Evolutionary conservation across 2,797 vertebrate species (phyloP).

Genomic region (Pygocentrus nattereri): DNA sequence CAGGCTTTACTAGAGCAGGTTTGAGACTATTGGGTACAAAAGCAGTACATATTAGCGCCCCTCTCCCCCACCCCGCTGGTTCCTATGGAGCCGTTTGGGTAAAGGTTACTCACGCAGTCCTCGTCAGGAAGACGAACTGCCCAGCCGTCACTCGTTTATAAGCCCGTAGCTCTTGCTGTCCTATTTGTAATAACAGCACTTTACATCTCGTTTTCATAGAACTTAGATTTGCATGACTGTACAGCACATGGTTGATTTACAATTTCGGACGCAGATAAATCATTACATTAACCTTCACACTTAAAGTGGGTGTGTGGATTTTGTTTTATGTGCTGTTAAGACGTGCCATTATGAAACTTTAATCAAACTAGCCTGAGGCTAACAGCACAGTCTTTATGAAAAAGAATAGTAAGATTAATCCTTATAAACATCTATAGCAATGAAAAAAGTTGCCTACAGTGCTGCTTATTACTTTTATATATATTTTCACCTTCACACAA

Average conservation of each 20-base stretch:
- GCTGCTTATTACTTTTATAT: no score
- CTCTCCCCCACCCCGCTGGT: slow-evolving; percentile 26
- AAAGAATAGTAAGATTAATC: no score
- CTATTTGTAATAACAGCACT: background rate
- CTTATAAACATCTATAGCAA: no score
- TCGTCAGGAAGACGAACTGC: slow-evolving; percentile 25
- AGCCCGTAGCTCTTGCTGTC: no score
- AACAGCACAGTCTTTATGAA: no score
- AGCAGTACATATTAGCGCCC: background rate
- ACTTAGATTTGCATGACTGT: no score
- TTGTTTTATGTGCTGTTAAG: background rate
- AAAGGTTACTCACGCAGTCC: slow-evolving; percentile 56
- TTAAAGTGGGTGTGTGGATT: background rate
- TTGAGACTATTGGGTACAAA: background rate
- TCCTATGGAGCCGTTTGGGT: slow-evolving; percentile 50
- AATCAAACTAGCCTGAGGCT: background rate
- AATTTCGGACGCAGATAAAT: no score
- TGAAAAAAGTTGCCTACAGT: no score
- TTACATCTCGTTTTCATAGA: no score
- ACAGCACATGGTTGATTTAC: background rate
- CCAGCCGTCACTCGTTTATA: background rate
- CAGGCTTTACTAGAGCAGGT: background rate
- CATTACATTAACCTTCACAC: background rate
- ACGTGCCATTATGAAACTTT: background rate
- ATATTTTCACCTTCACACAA: no score